Conservation (phyloP, 1,140 invertebrate genomes). For the Dendroctonus valens region DNA sequence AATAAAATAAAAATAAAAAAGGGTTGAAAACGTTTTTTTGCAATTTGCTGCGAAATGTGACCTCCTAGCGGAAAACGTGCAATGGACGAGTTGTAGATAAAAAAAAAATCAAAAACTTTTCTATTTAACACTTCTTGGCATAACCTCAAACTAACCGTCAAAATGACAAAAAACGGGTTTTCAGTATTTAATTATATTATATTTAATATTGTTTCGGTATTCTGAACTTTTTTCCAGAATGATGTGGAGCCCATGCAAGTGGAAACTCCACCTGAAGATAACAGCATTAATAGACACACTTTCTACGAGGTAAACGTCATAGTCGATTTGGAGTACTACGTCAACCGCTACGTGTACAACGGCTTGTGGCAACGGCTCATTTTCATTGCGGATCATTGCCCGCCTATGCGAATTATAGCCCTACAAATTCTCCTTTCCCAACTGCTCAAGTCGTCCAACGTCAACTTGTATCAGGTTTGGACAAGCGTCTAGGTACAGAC, state of each 20-base stretch:
- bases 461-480: slow-evolving; percentile 83
- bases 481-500: too few species aligned
- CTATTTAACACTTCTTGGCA: too few species aligned
- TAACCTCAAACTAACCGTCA: too few species aligned
- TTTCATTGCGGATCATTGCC: slow-evolving; percentile 96
- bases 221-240: slow-evolving; percentile 45
- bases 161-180: too few species aligned
- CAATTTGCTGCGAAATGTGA: too few species aligned
- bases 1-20: too few species aligned
- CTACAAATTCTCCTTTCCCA: slow-evolving; percentile 92
- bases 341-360: slow-evolving; percentile 86
- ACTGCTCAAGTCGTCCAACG: slow-evolving; percentile 93
- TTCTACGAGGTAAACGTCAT: slow-evolving; percentile 87
- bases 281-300: slow-evolving; percentile 92
- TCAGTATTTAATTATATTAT: too few species aligned
- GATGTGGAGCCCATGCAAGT: slow-evolving; percentile 86
- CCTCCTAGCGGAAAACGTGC: too few species aligned
- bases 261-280: slow-evolving; percentile 88
- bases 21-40: too few species aligned
- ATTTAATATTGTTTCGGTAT: background rate
- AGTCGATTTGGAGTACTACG: slow-evolving; percentile 91
- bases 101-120: too few species aligned
- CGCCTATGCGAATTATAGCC: slow-evolving; percentile 82
- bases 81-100: too few species aligned
- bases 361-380: slow-evolving; percentile 87